phyloP scores from a whole-genome alignment of 2,797 vertebrate genomes.

The Pangasius macronema region DNA sequence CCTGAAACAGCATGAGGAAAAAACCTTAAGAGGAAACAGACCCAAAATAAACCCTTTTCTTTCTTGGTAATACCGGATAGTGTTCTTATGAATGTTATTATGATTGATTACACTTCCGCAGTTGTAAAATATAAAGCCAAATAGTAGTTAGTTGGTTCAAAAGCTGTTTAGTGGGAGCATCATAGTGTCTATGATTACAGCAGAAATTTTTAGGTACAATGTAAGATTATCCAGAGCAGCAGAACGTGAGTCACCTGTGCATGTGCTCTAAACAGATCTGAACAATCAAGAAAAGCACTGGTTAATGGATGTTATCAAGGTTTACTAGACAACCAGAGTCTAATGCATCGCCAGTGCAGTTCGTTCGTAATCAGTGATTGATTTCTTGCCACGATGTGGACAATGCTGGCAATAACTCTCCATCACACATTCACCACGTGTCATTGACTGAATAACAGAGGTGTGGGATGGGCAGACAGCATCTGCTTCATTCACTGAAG shows the following conservation, averaged over 20 bases:
- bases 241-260: background rate
- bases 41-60: no score
- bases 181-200: background rate
- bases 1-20: background rate
- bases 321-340: background rate
- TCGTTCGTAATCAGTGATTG: background rate
- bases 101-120: background rate
- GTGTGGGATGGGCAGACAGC: background rate
- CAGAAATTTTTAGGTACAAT: background rate
- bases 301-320: background rate
- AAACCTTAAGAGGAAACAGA: background rate
- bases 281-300: background rate
- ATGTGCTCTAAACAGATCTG: background rate
- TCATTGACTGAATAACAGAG: slow-evolving; percentile 14
- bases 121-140: background rate
- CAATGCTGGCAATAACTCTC: background rate
- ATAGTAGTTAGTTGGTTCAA: background rate
- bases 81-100: background rate
- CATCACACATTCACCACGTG: slow-evolving; percentile 15
- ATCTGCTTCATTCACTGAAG: slow-evolving; percentile 32
- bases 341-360: background rate
- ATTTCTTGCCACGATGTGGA: background rate
- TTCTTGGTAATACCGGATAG: background rate
- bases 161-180: background rate
- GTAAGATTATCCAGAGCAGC: background rate